Percentiles rank a stretch among this genome's conserved stretches.
phyloP scores from a whole-genome alignment of 30 jellyfish, hydroid and myxozoan genomes.

The Pseudorhiza aurosa region DNA sequence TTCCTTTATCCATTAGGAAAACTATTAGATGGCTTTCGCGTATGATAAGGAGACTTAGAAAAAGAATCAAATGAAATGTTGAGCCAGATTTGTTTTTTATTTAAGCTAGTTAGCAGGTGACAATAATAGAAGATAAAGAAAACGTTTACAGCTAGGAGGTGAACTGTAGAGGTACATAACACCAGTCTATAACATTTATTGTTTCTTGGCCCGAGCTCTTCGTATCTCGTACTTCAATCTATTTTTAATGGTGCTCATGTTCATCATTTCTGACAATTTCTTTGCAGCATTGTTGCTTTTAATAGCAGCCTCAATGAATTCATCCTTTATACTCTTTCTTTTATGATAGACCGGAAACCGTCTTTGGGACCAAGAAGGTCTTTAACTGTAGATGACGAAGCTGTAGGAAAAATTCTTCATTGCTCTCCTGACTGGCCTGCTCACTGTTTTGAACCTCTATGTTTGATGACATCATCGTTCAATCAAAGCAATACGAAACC shows the following conservation, averaged over 20 bases:
- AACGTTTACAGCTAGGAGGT: too few species aligned
- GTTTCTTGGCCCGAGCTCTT: constrained; percentile 19
- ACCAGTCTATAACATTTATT: too few species aligned
- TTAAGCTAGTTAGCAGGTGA: too few species aligned
- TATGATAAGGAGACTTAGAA: too few species aligned
- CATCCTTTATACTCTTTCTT: constrained; percentile 27
- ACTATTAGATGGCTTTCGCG: too few species aligned
- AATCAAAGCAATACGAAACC: too few species aligned
- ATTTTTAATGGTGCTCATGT: constrained; percentile 23
- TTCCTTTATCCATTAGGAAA: too few species aligned
- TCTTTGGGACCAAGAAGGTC: constrained; percentile 33
- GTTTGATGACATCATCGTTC: background rate
- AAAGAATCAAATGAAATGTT: too few species aligned
- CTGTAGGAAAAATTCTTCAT: constrained; percentile 14
- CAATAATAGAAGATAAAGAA: too few species aligned
- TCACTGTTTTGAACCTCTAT: background rate
- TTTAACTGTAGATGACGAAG: constrained; percentile 7
- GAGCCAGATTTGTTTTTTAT: too few species aligned
- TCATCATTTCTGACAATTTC: constrained; percentile 14
- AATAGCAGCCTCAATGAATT: constrained; percentile 31
- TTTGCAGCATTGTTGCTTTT: constrained; percentile 33
- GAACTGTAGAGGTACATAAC: too few species aligned
- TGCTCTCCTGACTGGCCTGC: constrained; percentile 14
- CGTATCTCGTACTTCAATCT: constrained; percentile 47
- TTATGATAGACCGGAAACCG: constrained; percentile 16